Percentiles rank a stretch among this genome's conserved stretches.
These are phyloP conservation scores for Lytechinus variegatus DNA, from an alignment of 35 echinoderm and acorn worm genomes.

Conservation along the genomic window DNA sequence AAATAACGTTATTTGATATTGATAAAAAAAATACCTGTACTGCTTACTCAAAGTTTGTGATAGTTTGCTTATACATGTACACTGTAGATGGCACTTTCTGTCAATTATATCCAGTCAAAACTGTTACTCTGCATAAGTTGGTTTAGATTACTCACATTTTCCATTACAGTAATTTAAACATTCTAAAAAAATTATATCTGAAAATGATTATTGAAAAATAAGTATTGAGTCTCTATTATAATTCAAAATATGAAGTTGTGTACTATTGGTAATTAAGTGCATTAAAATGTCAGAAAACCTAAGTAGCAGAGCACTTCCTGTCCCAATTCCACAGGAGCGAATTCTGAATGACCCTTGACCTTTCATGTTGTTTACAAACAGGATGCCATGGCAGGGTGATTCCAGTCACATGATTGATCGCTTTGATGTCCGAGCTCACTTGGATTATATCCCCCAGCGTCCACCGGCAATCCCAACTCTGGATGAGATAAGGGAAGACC, in stretches of 20 bases:
- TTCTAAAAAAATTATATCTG: too few species aligned
- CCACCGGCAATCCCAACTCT: conserved; percentile 54
- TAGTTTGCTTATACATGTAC: background rate
- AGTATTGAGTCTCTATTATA: background rate
- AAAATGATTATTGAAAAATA: too few species aligned
- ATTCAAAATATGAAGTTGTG: background rate
- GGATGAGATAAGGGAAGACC: conserved; percentile 78
- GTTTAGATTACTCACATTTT: too few species aligned
- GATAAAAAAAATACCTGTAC: background rate
- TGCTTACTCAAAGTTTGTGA: background rate
- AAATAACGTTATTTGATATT: background rate
- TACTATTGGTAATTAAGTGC: background rate
- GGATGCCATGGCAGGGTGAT: conserved; percentile 99
- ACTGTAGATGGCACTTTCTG: too few species aligned
- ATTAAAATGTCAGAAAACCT: background rate
- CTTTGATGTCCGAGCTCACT: conserved; percentile 94
- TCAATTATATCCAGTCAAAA: background rate
- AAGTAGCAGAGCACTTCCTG: background rate
- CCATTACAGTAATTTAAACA: too few species aligned
- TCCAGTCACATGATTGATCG: conserved; percentile 92
- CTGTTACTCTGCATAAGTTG: background rate
- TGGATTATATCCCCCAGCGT: conserved; percentile 79
- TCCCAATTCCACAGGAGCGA: background rate
- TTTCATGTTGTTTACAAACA: conserved; percentile 38
- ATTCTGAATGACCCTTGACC: background rate